Percentiles rank a stretch among this genome's conserved stretches.
Evolutionary conservation across 2,888 invertebrate species (phyloP).

Genomic region (Sesamia inferens): DNA sequence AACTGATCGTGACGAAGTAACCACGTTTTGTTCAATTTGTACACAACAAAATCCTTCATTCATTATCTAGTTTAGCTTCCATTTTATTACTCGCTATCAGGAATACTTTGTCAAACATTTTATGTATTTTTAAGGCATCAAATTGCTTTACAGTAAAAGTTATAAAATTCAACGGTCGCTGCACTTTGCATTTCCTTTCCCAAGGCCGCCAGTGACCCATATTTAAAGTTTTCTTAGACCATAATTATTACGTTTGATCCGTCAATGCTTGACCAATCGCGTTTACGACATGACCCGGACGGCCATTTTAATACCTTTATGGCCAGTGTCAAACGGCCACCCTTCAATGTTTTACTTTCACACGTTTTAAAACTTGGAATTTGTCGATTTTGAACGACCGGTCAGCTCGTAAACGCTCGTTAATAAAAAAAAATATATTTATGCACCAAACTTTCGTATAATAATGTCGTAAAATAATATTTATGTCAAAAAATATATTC

Average conservation of each 20-base stretch:
- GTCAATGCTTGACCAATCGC: constrained; percentile 87
- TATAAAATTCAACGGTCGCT: constrained; percentile 57
- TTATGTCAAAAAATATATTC: constrained; percentile 72
- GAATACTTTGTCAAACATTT: constrained; percentile 36
- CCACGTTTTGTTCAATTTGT: constrained; percentile 40
- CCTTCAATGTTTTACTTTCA: constrained; percentile 86
- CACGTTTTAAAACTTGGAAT: constrained; percentile 86
- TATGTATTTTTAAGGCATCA: constrained; percentile 38
- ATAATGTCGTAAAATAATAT: constrained; percentile 87
- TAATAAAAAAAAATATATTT: constrained; percentile 71
- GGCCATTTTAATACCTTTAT: constrained; percentile 80
- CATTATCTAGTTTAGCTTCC: constrained; percentile 21
- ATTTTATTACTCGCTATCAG: constrained; percentile 34
- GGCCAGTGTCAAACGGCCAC: constrained; percentile 70
- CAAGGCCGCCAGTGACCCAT: constrained; percentile 84
- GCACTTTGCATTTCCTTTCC: constrained; percentile 81
- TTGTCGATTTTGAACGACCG: constrained; percentile 80
- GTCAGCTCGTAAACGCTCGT: constrained; percentile 83
- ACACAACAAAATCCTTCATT: constrained; percentile 30
- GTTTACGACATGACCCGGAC: constrained; percentile 81
- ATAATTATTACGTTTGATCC: constrained; percentile 79
- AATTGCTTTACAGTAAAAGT: constrained; percentile 29
- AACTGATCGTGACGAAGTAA: constrained; percentile 52
- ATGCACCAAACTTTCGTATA: constrained; percentile 77
- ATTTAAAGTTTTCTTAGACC: constrained; percentile 77